These are phyloP conservation scores for Drosophila ezoana DNA, from an alignment of 2,888 invertebrate genomes.

Conservation along the genomic window DNA sequence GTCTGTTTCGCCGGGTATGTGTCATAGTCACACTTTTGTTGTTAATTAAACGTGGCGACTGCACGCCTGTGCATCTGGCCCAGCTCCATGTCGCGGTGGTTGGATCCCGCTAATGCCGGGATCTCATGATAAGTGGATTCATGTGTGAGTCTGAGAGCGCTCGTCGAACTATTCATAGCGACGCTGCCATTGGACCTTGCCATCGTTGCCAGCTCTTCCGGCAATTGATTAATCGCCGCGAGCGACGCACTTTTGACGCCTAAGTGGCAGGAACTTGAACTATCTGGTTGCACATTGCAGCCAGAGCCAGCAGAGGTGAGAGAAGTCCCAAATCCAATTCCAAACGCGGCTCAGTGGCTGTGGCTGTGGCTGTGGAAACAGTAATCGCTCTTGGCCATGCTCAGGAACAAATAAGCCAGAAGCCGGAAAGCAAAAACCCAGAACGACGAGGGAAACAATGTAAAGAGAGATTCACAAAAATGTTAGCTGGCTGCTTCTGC, in stretches of 20 bases:
- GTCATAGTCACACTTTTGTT: constrained; percentile 77
- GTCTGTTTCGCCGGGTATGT: constrained; percentile 47
- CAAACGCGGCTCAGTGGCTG: constrained; percentile 11
- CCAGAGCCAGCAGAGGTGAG: constrained; percentile 5
- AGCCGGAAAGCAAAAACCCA: constrained; percentile 28
- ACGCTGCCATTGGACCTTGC: constrained; percentile 76
- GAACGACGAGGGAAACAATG: constrained; percentile 28
- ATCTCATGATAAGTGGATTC: constrained; percentile 69
- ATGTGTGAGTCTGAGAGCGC: constrained; percentile 7
- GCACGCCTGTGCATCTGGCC: constrained; percentile 37
- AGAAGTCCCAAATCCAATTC: constrained; percentile 14
- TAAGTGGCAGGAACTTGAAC: constrained; percentile 59
- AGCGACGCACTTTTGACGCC: constrained; percentile 66
- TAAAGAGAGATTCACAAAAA: constrained; percentile 56
- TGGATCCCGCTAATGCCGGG: constrained; percentile 60
- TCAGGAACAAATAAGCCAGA: constrained; percentile 40
- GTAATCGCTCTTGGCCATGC: constrained; percentile 32
- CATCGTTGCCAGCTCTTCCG: constrained; percentile 69
- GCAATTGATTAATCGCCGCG: constrained; percentile 72
- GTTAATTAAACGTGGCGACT: constrained; percentile 78
- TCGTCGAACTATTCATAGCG: constrained; percentile 69
- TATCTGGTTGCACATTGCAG: constrained; percentile 40
- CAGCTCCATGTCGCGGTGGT: constrained; percentile 5
- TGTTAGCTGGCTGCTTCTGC: constrained; percentile 62
- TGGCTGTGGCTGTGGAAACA: constrained; percentile 10